Percentiles rank a stretch among this genome's conserved stretches.
Conservation (phyloP, 2,113 vertebrate species). For the Myodes glareolus region DNA sequence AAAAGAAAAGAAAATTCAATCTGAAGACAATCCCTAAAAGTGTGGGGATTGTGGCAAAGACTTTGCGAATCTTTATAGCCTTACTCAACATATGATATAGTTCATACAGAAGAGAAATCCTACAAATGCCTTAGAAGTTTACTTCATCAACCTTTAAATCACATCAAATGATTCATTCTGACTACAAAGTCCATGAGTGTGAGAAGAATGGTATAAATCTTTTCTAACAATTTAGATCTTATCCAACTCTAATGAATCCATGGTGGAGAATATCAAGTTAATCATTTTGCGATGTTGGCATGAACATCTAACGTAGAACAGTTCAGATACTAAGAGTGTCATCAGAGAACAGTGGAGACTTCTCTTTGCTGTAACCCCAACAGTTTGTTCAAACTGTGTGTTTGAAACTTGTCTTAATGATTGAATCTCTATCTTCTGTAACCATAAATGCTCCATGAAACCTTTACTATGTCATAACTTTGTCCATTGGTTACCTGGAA, state of each 20-base stretch:
- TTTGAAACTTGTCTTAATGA: not conserved
- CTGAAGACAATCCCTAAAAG: not conserved
- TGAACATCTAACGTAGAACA: too few relatives aligned
- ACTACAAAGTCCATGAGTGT: not conserved
- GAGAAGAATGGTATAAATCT: not conserved
- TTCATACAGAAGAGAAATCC: too few relatives aligned
- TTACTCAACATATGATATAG: too few relatives aligned
- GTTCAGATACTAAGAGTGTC: not conserved
- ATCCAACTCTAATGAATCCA: not conserved
- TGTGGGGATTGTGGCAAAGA: too few relatives aligned
- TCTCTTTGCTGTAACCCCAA: not conserved
- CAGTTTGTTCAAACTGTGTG: not conserved
- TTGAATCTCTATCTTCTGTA: not conserved
- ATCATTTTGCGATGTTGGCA: not conserved
- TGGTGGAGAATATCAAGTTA: not conserved
- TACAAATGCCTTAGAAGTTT: too few relatives aligned
- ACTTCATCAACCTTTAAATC: too few relatives aligned
- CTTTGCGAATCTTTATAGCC: not conserved
- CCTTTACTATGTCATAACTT: too few relatives aligned
- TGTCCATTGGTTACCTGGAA: too few relatives aligned
- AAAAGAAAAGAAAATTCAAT: not conserved
- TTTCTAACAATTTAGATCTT: not conserved
- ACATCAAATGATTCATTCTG: too few relatives aligned
- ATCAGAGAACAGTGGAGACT: not conserved
- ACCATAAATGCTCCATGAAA: not conserved